phyloP scores from a whole-genome alignment of 1,140 invertebrate species.

The Chymomyza costata region DNA sequence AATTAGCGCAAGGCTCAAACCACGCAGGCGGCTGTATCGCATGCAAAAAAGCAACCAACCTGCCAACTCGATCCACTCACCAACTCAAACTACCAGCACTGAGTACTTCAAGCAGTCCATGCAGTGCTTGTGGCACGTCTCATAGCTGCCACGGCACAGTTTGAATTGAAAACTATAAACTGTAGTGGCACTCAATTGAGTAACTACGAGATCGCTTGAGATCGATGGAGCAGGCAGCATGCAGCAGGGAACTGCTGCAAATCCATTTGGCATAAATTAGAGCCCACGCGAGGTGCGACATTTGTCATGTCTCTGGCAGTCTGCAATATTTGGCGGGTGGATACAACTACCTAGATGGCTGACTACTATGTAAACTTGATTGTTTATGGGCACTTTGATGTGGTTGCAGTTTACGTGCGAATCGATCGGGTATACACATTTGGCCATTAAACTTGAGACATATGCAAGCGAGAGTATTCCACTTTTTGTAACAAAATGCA shows the following conservation, averaged over 20 bases:
- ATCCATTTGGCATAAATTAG: slow-evolving; percentile 24
- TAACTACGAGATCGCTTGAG: slow-evolving; percentile 3
- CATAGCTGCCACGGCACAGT: slow-evolving; percentile 4
- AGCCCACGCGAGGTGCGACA: slow-evolving; percentile 22
- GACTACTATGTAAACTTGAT: too few relatives aligned
- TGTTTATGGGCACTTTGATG: too few relatives aligned
- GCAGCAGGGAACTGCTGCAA: slow-evolving; percentile 8
- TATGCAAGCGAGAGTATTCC: too few relatives aligned
- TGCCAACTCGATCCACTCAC: slow-evolving; percentile 19
- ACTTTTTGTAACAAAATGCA: too few relatives aligned
- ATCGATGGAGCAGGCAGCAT: slow-evolving; percentile 3
- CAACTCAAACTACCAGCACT: neutral
- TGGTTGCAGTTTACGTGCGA: too few relatives aligned
- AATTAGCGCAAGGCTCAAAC: slow-evolving; percentile 48
- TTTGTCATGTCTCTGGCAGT: neutral
- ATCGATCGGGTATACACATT: too few relatives aligned
- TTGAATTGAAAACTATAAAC: slow-evolving; percentile 31
- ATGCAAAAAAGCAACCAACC: slow-evolving; percentile 33
- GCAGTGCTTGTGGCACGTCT: neutral
- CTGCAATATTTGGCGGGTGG: neutral
- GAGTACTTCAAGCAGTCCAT: neutral
- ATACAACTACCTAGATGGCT: too few relatives aligned
- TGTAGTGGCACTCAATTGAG: slow-evolving; percentile 15
- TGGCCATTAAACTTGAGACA: too few relatives aligned
- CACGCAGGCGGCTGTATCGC: too few relatives aligned